Evolutionary conservation across 2,888 invertebrate species (phyloP), one percentile per base, ranked within the genome.

Genomic region (Drosophila siamana): DNA sequence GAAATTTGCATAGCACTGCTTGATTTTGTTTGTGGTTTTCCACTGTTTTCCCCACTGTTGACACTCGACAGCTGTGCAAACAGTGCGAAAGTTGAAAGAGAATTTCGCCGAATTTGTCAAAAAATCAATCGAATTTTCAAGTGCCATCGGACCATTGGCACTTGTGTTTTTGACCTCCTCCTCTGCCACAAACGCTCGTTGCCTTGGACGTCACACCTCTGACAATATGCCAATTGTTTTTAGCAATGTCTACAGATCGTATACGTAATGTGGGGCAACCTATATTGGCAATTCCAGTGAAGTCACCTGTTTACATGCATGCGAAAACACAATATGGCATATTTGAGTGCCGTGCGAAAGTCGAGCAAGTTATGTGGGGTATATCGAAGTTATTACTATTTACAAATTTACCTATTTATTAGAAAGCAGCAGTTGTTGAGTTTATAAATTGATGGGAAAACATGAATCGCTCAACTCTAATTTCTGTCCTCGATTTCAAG

Each of bases 71-170:
- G 51, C 67, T 78, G 74, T 44, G 40, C 62, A 74, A 74, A 78
- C 50, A 72, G 38, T 43, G 43, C 46, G 11, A 44, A 43, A 30
- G 22, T n/a, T 24, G 9, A 50, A 52, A 13, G 46, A 43, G 62
- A 60, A 74, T 43, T 56, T 56, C 6, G 41, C 43, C 11, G 48
- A 74, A 59, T 66, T 77, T 66, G 33, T 33, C 60, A 61, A 41
- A 69, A 85, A 85, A 68, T 85, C 86, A 78, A 87, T 85, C 50
- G 75, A 61, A 65, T 62, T 66, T 62, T 69, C 62, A 84, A 80
- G 69, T 70, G 56, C 55, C 68, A 64, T 48, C 61, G 72, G 72
- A 46, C 36, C 16, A 8, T n/a, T 16, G 22, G 19, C 24, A 16
- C 41, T 36, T 36, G 36, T 36, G 13, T 36, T 13, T 6, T 4